Base-by-base conservation (phyloP, 2,888 invertebrate species). In the Chrysolina americana region DNA sequence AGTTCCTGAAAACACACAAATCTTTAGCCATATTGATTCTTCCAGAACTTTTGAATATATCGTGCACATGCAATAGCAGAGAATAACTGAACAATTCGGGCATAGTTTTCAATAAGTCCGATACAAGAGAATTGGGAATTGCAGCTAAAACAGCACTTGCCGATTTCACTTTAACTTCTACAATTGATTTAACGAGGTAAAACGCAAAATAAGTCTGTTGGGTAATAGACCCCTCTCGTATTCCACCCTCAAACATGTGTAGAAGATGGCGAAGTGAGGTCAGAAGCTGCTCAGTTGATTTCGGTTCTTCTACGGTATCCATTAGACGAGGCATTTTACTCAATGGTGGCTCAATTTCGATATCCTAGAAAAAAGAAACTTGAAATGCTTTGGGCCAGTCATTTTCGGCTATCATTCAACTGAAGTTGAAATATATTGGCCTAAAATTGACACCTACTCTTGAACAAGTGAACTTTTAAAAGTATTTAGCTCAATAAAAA, bases 21-120 rank as follows among this genome's bases (percentile, higher is more conserved):
- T 96, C 96, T 83, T 96, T 92, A 0, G 97, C 96, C 70, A 96
- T 96, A 73, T 95, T 93, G 85, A 95, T 95, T 71, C 97, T 91
- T 0, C 97, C 96, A 70, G 92, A 91, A 21, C 91, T 88, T 21
- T 93, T 92, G 66, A 93, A 91, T 65, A 96, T 90, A 87, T 97
- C 96, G 87, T 97, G 95, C 76, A 96, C 89, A 83, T 94, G 91
- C 65, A 96, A 88, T 75, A 96, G 89, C 70, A 96, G 89, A 78
- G 93, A 92, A 76, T 93, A 94, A 77, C 92, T 92, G 84, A 96
- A 95, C 80, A 92, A 89, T 82, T 95, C 94, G 0, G 96, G 95
- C 68, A 95, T 88, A 64, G 94, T 89, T 86, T 95, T 95, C 72
- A 97, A 90, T 78, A 98, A 89, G 82, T 94, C 94, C 36, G 95